Base-by-base conservation (phyloP, 2,113 vertebrate species). In the Hystrix cristata region DNA sequence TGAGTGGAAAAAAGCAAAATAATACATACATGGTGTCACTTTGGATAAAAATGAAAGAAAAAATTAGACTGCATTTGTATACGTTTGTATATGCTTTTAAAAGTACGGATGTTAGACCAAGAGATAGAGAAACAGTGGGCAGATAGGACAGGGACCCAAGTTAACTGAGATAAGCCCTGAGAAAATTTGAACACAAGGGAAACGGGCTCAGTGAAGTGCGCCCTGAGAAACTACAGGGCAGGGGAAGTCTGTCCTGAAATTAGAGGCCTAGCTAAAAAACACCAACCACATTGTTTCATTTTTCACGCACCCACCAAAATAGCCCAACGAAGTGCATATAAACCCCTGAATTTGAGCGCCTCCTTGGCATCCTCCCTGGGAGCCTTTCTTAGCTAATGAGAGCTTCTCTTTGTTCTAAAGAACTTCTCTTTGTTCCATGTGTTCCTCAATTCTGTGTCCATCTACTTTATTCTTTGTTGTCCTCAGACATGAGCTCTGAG, bases 11-110 rank as follows among this genome's bases (percentile, higher is more conserved):
- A 51, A 31, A 76, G 62, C 29, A 69, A 69, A 57, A 72, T 0
- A n/a, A 65, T 80, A 23, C 71, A 12, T 90, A 27, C 43, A n/a
- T 57, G 27, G 62, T 81, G 25, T 31, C 18, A 38, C 14, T 93
- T 18, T 48, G 16, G n/a, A 65, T 88, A 91, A 95, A 96, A 81
- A 57, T 55, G 53, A 93, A 31, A 81, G 12, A 34, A 79, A 83
- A 90, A 87, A 43, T 23, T 57, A 95, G 19, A 65, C 21, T 86
- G 34, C 31, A 76, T 92, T 79, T 88, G 65, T 90, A 21, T 71
- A 34, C 86, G 69, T 81, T 55, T 67, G 60, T 64, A 34, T 43
- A 38, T 67, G 59, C 12, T 86, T 80, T 3, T 64, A 82, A 23
- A 72, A 12, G 51, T 80, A 18, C 80, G 78, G 23, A 29, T 31